Evolutionary conservation across 2,113 vertebrate species (phyloP), one percentile per base, ranked within the genome.

Genomic region (Indri indri): DNA sequence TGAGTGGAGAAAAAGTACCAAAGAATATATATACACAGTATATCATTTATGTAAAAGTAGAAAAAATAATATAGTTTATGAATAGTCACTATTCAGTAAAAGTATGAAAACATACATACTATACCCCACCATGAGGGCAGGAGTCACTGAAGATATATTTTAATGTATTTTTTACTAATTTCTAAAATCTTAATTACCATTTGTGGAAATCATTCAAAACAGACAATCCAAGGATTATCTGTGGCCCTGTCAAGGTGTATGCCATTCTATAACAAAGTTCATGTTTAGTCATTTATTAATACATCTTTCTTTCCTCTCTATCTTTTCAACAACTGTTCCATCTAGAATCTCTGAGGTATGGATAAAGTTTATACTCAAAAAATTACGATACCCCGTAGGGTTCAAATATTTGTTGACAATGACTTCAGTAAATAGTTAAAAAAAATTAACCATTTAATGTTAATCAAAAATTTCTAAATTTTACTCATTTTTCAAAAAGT

Each of bases 381-480:
- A 70, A 90, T 50, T 37, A 77, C 23, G n/a, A 37, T 4, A 92
- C 17, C 17, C 6, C 4, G 20, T 27, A 74, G 66, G 34, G 45
- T 20, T 54, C 54, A 97, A 89, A 80, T 65, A 65, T 81, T 57
- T 88, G 18, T 34, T 74, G 54, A 74, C 40, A 91, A 66, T 8
- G 25, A 86, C 73, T 76, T 92, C 71, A 82, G 10, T 50, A 80
- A 76, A 77, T 10, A 2, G 47, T 61, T 50, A 59, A 45, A 80
- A 63, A 61, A 63, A 63, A 22, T 45, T 74, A 74, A 74, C 40
- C 40, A 45, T 17, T 45, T 74, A 45, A 74, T 14, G 47, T 50
- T 52, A 77, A 63, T 63, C 25, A 82, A 59, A 88, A 66, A 30
- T 74, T 97, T 94, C 37, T 86, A 93, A 85, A 79, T 95, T 94